These are phyloP conservation scores for Meda fulgida DNA, from an alignment of 2,797 vertebrate genomes.

Conservation along the genomic window DNA sequence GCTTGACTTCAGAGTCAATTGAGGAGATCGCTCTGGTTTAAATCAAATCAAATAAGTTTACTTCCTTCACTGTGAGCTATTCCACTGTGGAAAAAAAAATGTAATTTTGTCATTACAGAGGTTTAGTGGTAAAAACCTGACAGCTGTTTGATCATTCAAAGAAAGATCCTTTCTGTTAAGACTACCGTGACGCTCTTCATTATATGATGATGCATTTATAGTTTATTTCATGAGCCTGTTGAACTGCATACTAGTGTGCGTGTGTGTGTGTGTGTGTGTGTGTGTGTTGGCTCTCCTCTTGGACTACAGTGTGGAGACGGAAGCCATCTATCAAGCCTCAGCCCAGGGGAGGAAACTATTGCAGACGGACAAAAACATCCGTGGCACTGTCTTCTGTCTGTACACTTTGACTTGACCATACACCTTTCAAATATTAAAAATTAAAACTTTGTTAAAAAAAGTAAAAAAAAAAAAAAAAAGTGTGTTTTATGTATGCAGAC, in stretches of 20 bases:
- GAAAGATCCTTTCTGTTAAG: slow-evolving; percentile 44
- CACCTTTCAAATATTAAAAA: neutral
- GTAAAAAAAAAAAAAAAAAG: too few species aligned
- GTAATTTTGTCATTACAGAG: slow-evolving; percentile 1
- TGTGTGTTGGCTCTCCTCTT: slow-evolving; percentile 59
- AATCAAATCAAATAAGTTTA: slow-evolving; percentile 22
- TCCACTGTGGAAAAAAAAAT: neutral
- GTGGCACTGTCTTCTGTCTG: slow-evolving; percentile 39
- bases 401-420: slow-evolving; percentile 41
- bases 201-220: slow-evolving; percentile 51
- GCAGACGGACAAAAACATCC: slow-evolving; percentile 56
- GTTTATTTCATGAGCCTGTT: slow-evolving; percentile 52
- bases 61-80: neutral
- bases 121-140: slow-evolving; percentile 44
- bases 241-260: slow-evolving; percentile 17
- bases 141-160: slow-evolving; percentile 55
- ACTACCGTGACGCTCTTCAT: slow-evolving; percentile 57
- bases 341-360: slow-evolving; percentile 54
- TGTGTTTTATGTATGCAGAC: too few species aligned
- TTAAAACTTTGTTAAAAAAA: too few species aligned
- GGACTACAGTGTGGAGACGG: slow-evolving; percentile 58
- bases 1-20: slow-evolving; percentile 37
- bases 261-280: slow-evolving; percentile 46
- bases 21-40: slow-evolving; percentile 30
- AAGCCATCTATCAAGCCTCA: slow-evolving; percentile 64